Base-by-base conservation (phyloP, 1,140 invertebrate species). In the Papilio polyxenes region DNA sequence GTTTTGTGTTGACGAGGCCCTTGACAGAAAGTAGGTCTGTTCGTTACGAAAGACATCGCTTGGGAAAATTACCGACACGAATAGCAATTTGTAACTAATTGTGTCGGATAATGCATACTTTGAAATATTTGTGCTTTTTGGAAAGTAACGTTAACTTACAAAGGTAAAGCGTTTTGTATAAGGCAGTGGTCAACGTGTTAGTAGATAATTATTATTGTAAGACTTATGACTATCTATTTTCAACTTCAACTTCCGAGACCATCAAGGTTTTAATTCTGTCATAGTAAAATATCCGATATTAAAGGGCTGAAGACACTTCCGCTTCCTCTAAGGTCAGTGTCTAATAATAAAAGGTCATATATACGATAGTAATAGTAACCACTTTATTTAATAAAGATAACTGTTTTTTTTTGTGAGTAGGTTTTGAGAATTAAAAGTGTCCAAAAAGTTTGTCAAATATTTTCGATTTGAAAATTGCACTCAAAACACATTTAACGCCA, bases 21-120 rank as follows among this genome's bases (percentile, higher is more conserved):
- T 72, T 72, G 7, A 17, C 65, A 37, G 23, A 72, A 72, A 72
- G 65, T 72, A 72, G 65, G 65, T 31, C 65, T 72, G 31, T 31
- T 69, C 13, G 62, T 72, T 72, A 72, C 13, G 65, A 72, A 72
- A 72, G 23, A 72, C 13, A 69, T 11, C 23, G 65, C 65, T 37
- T 11, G 65, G 65, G 65, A 40, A 72, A 72, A 72, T 72, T 37
- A 72, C 65, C 23, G n/a, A 72, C 13, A 37, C 15, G 4, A 72
- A 72, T 65, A 10, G 23, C 13, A 11, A 4, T 37, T 40, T 13
- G 65, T 15, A 23, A 72, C 11, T 31, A 37, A 72, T 72, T 69
- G 62, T 69, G 31, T 15, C 11, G 10, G 3, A 20, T 62, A 23
- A 69, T 37, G 11, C 4, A 9, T 65, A 65, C 23, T 31, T 65